phyloP scores from a whole-genome alignment of 2,797 vertebrate species.

The Paramormyrops hopkinsi region DNA sequence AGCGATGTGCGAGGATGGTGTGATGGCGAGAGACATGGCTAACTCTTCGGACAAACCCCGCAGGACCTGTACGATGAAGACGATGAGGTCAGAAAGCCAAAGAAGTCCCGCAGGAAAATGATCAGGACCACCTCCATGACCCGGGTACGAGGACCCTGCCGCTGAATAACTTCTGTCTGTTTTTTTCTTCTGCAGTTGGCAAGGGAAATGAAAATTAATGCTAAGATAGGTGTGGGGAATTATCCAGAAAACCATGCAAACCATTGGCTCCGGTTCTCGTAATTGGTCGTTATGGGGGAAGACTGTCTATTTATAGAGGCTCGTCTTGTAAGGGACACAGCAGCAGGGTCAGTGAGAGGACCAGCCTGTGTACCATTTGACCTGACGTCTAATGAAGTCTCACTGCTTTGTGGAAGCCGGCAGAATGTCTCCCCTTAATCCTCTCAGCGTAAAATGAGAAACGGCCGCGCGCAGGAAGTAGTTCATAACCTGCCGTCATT shows the following conservation, averaged over 20 bases:
- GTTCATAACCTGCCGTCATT: background rate
- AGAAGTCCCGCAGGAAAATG: conserved; percentile 39
- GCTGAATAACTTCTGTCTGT: background rate
- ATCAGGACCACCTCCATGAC: conserved; percentile 38
- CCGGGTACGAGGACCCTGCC: conserved; percentile 25
- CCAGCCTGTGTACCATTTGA: background rate
- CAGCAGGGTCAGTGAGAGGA: background rate
- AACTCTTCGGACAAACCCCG: background rate
- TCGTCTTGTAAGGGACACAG: background rate
- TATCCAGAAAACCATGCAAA: background rate
- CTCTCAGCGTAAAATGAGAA: conserved; percentile 23
- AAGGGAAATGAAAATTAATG: background rate
- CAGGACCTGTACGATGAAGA: conserved; percentile 45
- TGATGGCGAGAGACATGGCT: background rate
- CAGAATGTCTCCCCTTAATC: conserved; percentile 22
- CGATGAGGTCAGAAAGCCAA: conserved; percentile 39
- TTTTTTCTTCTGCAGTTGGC: background rate
- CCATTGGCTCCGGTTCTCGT: background rate
- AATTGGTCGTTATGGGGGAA: background rate
- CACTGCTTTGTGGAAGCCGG: conserved; percentile 5
- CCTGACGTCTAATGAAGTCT: background rate
- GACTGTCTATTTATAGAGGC: background rate
- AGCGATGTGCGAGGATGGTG: background rate
- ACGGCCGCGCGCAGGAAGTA: background rate
- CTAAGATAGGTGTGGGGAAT: background rate